Evolutionary conservation across 2,113 vertebrate genomes (phyloP), one percentile per base, ranked within the genome.

Genomic region (Myotis brandtii): DNA sequence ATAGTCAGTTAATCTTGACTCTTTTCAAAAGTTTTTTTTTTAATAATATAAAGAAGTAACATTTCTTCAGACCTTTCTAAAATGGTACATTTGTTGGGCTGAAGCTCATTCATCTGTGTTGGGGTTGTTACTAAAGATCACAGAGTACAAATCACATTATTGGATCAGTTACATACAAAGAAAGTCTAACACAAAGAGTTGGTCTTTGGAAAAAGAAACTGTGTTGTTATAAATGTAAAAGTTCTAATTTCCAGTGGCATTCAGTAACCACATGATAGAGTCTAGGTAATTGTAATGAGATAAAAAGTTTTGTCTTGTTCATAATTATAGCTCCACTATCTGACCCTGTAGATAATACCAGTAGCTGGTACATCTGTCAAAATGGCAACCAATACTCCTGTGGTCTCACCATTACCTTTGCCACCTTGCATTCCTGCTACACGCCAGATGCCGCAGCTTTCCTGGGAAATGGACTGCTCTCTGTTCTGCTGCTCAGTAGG

Each of bases 81-180:
- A 84, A 72, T 88, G 17, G 46, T 54, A n/a, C 1, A 88, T 12
- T 48, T 72, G 37, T 90, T 86, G 27, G 0, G 18, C 25, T 95
- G 30, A 82, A 70, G 27, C 3, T 64, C 89, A 88, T 52, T 67
- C 30, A 64, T 46, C 17, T 54, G 6, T 52, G 27, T 27, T 54
- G n/a, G 18, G 16, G 25, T 75, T 94, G 32, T 89, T 86, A 40
- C 56, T 88, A 56, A 94, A 93, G 16, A 79, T 86, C 37, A 89
- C 12, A 88, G 20, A 73, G 10, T 40, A 94, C 14, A 72, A 84
- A 84, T 79, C 32, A 73, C 32, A 46, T 82, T 27, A 30, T 62
- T 94, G 37, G 5, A 54, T 67, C 56, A 75, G 18, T 89, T 54
- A 48, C 0, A 23, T 50, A 82, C 1, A 95, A 77, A 94, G 34